phyloP scores from a whole-genome alignment of 1,140 invertebrate genomes.

The Drosophila orosa region DNA sequence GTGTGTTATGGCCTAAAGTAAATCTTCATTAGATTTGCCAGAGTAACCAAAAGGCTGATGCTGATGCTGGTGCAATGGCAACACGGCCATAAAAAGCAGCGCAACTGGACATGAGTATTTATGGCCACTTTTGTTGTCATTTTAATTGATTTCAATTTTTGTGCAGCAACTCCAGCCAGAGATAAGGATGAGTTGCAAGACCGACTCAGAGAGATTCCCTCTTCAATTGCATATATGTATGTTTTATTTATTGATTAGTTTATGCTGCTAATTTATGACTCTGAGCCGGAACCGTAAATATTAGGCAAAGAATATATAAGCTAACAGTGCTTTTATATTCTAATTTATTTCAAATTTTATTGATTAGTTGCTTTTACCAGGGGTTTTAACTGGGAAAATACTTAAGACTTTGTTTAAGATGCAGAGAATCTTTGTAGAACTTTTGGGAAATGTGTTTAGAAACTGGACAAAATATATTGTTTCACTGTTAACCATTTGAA shows the following conservation, averaged over 20 bases:
- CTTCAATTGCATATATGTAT: constrained; percentile 20
- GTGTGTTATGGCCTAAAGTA: constrained; percentile 83
- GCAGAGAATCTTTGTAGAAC: not conserved
- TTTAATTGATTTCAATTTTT: constrained; percentile 83
- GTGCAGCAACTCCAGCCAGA: constrained; percentile 50
- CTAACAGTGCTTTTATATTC: constrained; percentile 10
- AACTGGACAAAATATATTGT: not conserved
- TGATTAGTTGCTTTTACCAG: not conserved
- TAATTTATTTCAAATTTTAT: constrained; percentile 14
- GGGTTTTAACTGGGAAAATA: not conserved
- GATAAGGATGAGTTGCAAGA: constrained; percentile 72
- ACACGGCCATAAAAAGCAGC: constrained; percentile 70
- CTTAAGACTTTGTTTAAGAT: not conserved
- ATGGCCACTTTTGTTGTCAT: constrained; percentile 80
- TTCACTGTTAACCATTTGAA: not conserved
- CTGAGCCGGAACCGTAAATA: constrained; percentile 6
- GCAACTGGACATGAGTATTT: constrained; percentile 70
- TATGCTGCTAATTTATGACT: constrained; percentile 27
- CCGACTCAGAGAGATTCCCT: constrained; percentile 10
- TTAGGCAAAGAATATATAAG: constrained; percentile 6
- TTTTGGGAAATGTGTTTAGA: too few species aligned
- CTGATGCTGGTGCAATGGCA: constrained; percentile 40
- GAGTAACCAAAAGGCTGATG: constrained; percentile 63
- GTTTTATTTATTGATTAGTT: constrained; percentile 38
- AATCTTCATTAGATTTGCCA: constrained; percentile 83